Evolutionary conservation across 1,140 invertebrate species (phyloP).

Genomic region (Pogonomyrmex californicus): DNA sequence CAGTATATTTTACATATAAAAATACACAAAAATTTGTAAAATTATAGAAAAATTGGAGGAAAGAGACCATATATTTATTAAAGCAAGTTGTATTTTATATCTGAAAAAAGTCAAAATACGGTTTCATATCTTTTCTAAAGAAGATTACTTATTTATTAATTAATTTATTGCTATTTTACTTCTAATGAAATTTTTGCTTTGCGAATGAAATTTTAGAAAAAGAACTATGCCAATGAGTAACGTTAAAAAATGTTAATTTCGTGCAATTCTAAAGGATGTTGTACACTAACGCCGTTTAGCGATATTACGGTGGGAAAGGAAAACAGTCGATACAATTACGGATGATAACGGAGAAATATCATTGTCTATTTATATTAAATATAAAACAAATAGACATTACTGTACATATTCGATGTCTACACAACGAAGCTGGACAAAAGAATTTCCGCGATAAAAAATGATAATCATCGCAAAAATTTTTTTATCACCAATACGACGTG

Average conservation of each 20-base stretch:
- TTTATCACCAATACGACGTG: background rate
- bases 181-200: background rate
- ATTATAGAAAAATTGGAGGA: background rate
- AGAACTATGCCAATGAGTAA: background rate
- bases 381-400: background rate
- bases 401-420: background rate
- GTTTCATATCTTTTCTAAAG: background rate
- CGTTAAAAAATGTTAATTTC: background rate
- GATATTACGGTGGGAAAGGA: background rate
- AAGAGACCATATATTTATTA: background rate
- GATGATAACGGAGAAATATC: conserved; percentile 1
- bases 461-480: background rate
- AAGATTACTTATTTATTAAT: background rate
- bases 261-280: background rate
- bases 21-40: too few relatives aligned
- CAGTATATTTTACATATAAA: too few relatives aligned
- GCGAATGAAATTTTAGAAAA: background rate
- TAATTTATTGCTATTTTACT: background rate
- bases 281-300: background rate
- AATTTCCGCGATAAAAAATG: background rate
- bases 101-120: background rate
- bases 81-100: background rate
- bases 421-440: background rate
- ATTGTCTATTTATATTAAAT: background rate
- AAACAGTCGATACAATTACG: background rate